Evolutionary conservation across 2,888 invertebrate species (phyloP).

Genomic region (Drosophila bunnanda): DNA sequence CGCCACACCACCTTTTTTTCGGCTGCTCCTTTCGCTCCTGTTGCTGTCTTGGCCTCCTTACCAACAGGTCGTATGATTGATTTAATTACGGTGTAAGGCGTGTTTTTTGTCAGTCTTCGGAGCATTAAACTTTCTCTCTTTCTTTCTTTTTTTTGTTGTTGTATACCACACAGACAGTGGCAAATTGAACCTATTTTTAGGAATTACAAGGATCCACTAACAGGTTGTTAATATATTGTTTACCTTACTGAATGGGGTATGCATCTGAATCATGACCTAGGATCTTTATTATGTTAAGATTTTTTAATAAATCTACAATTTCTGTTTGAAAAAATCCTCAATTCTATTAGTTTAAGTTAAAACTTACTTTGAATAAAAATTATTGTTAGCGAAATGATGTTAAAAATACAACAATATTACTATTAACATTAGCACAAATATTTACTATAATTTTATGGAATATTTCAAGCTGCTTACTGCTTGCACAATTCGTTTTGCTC

Average conservation of each 20-base stretch:
- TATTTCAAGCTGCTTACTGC: too few relatives aligned
- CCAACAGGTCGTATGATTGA: conserved; percentile 71
- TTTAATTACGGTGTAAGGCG: conserved; percentile 70
- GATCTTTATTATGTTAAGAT: neutral
- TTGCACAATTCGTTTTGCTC: neutral
- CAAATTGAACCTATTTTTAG: conserved; percentile 9
- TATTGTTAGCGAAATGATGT: too few relatives aligned
- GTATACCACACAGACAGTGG: neutral
- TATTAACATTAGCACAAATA: neutral
- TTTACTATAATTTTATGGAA: neutral
- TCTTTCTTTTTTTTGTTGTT: neutral
- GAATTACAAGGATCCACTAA: conserved; percentile 9
- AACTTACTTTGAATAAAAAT: too few relatives aligned
- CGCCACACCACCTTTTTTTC: conserved; percentile 17
- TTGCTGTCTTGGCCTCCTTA: conserved; percentile 42
- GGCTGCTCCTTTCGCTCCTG: conserved; percentile 54
- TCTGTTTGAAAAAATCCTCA: too few relatives aligned
- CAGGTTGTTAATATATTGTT: conserved; percentile 10
- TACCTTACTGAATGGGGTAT: neutral
- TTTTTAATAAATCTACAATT: accelerated
- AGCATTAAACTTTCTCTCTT: conserved; percentile 25
- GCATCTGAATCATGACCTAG: too few relatives aligned
- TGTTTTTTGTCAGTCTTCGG: conserved; percentile 48
- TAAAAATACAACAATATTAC: too few relatives aligned
- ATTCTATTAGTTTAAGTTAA: too few relatives aligned